These are phyloP conservation scores for Rousettus leschenaultii DNA, from an alignment of 2,113 vertebrate species.

Conservation along the genomic window DNA sequence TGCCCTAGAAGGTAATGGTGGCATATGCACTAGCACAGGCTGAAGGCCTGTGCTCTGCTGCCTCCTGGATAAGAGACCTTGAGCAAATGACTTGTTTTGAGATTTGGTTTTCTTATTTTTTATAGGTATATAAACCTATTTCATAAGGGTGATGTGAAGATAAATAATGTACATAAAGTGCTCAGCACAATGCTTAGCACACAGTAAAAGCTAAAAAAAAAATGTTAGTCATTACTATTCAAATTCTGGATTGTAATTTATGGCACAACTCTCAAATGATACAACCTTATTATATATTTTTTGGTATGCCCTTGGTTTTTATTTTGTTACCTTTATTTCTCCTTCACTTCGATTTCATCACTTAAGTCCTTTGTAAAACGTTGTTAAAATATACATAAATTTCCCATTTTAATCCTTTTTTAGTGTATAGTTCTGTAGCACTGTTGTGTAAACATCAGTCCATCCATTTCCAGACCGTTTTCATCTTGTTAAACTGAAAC, in stretches of 20 bases:
- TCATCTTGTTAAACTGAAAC: neutral
- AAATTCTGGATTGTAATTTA: neutral
- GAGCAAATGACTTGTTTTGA: neutral
- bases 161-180: neutral
- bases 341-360: neutral
- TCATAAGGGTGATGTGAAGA: neutral
- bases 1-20: no score
- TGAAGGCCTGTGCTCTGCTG: neutral
- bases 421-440: neutral
- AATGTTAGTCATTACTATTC: neutral
- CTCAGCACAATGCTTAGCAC: neutral
- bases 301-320: neutral
- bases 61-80: neutral
- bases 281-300: neutral
- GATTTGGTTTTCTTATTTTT: neutral
- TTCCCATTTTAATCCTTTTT: neutral
- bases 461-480: neutral
- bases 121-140: neutral
- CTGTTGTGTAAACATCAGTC: neutral
- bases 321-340: neutral
- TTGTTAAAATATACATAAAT: neutral
- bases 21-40: rapidly evolving
- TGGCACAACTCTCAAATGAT: neutral
- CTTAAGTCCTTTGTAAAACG: neutral
- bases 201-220: neutral